Evolutionary conservation across 2,888 invertebrate species (phyloP), one percentile per base, ranked within the genome.

Genomic region (Oligia strigilis): DNA sequence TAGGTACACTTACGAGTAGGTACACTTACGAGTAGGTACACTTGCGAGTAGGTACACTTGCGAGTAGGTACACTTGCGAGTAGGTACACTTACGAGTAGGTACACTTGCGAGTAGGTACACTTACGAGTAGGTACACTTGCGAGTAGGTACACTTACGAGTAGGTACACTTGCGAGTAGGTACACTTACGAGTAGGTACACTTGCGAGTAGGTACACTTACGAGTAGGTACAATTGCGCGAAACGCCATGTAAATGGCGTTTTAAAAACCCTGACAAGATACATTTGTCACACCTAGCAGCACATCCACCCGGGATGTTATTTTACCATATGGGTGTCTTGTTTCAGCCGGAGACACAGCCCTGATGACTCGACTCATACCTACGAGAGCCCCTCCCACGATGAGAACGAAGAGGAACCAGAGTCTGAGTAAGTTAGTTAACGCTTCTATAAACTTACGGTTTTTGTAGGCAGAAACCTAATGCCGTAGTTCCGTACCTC

Each of bases 381-480:
- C 46, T n/a, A 78, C n/a, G 78, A 78, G 36, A 55, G 19, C 36
- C 65, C 36, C 40, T 79, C 55, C 0, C 79, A 58, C n/a, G 80
- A 43, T 29, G 78, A 77, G 8, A 62, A 49, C 52, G 77, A 77
- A 23, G 64, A 55, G 2, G 77, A 77, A 64, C 52, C 52, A 14
- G 79, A 79, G n/a, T 65, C 65, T 2, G 65, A 78, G 77, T 77
- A 55, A 65, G 77, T 78, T 78, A 65, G 77, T 78, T 78, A 43
- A 55, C 43, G 14, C 14, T 74, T 52, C 13, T 9, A 29, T 46
- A 46, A 69, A 46, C 43, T 46, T 9, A 19, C 46, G 14, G 17
- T 29, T 29, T 69, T 69, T 46, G 19, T 19, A 29, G 46, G 17
- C 69, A 46, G 11, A 69, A 46, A 19, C 29, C 11, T n/a, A n/a